Percentiles rank a stretch among this genome's conserved stretches.
phyloP scores from a whole-genome alignment of 2,113 vertebrate species.

The Silurus asotus region DNA sequence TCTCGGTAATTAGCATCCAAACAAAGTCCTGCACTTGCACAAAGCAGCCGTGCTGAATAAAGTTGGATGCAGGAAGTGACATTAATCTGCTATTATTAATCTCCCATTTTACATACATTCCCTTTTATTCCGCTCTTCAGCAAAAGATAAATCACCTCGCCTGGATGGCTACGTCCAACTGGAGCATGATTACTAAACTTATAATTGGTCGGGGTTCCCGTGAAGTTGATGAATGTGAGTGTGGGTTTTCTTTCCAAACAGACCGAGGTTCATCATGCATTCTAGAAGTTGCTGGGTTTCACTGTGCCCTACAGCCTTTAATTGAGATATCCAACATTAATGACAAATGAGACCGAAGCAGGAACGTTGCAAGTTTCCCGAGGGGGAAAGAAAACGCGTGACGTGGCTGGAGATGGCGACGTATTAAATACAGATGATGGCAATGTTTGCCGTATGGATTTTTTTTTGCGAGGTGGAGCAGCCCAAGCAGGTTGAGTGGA shows the following conservation, averaged over 20 bases:
- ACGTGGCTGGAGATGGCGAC: neutral
- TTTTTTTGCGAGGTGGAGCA: neutral
- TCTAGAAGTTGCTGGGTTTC: slow-evolving; percentile 47
- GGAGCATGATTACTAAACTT: slow-evolving; percentile 67
- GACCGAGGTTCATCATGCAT: slow-evolving; percentile 68
- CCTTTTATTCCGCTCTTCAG: slow-evolving; percentile 42
- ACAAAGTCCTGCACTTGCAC: slow-evolving; percentile 58
- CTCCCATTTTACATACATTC: slow-evolving; percentile 51
- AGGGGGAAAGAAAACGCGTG: neutral
- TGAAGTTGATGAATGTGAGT: slow-evolving; percentile 73
- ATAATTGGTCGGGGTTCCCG: slow-evolving; percentile 69
- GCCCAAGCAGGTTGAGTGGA: slow-evolving; percentile 22
- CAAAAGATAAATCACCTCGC: slow-evolving; percentile 68
- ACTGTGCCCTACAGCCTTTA: slow-evolving; percentile 13
- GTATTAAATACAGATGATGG: slow-evolving; percentile 27
- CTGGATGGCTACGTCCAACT: slow-evolving; percentile 63
- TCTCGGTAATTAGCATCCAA: slow-evolving; percentile 30
- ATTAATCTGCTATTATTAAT: slow-evolving; percentile 77
- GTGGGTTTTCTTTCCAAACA: slow-evolving; percentile 65
- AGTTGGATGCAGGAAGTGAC: slow-evolving; percentile 69
- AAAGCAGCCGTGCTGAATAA: slow-evolving; percentile 55
- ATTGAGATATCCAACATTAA: slow-evolving; percentile 49
- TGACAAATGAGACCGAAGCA: slow-evolving; percentile 28
- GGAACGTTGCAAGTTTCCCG: neutral
- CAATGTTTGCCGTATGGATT: slow-evolving; percentile 25